Conservation (phyloP, 2,113 vertebrate genomes). For the Myrmophylax atrothorax region DNA sequence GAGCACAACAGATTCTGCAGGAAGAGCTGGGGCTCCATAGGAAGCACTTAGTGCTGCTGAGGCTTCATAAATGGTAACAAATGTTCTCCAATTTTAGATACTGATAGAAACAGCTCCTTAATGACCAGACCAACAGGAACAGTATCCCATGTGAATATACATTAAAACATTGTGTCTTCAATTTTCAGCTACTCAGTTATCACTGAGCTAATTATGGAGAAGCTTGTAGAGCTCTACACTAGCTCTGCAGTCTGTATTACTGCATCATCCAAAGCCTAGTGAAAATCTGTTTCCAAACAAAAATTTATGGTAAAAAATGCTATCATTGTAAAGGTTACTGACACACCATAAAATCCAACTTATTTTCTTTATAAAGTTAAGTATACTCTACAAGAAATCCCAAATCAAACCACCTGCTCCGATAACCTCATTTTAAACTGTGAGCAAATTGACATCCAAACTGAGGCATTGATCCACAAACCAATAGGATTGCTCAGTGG, state of each 20-base stretch:
- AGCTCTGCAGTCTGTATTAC: background rate
- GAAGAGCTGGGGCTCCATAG: background rate
- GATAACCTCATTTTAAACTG: background rate
- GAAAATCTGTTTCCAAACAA: background rate
- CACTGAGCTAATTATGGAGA: background rate
- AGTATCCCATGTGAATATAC: background rate
- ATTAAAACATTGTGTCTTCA: background rate
- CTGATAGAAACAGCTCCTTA: background rate
- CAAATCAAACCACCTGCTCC: background rate
- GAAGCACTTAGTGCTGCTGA: constrained; percentile 32
- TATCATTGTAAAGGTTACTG: background rate
- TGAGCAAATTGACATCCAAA: background rate
- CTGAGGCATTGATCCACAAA: background rate
- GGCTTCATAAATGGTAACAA: constrained; percentile 3
- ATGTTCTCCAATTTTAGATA: background rate
- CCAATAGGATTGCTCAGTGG: background rate
- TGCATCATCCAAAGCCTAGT: background rate
- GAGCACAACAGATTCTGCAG: background rate
- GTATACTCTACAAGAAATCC: background rate
- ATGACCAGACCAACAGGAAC: background rate
- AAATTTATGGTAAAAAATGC: background rate
- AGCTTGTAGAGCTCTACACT: background rate
- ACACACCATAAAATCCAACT: accelerated
- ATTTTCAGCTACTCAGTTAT: background rate
- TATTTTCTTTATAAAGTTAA: background rate